Base-by-base conservation (phyloP, 2,113 vertebrate genomes). In the Phalacrocorax pelagicus region DNA sequence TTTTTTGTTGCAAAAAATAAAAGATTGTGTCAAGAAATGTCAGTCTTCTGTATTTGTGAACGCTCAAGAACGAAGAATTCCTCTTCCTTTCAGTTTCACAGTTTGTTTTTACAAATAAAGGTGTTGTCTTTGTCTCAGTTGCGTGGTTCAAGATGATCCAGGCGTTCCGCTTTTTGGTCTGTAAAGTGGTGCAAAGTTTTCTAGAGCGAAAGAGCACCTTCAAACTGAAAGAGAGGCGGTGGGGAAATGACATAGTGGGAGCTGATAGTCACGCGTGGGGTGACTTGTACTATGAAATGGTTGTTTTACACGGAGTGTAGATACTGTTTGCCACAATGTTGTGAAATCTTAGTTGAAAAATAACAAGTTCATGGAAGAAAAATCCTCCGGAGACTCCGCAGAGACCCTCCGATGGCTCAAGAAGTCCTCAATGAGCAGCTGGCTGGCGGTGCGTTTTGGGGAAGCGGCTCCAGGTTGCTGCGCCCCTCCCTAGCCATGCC, bases 221-320 rank as follows among this genome's bases (percentile, higher is more conserved):
- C 17, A 4, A 5, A 17, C 23, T 11, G 22, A 3, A 7, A 9
- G 52, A 42, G 34, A 4, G 27, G 13, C 0, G 15, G 1, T n/a
- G 72, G 61, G 59, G 71, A 44, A 23, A 1, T 3, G 65, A 3
- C 2, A 1, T 0, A 4, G 44, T 1, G 27, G 77, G 8, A 58
- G 2, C 1, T 1, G 40, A 4, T 29, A 5, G 20, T 21, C 20
- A 3, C 0, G 21, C 2, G 15, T 15, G 38, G 21, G 14, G 3
- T 15, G 58, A 15, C 18, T 40, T 12, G 34, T 1, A 0, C 57
- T 18, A 22, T 47, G 65, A 47, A 42, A 11, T 4, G n/a, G 21
- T 7, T 6, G 49, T 14, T 32, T 46, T 46, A 22, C 17, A 2
- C 22, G 5, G 30, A 32, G 11, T 5, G 1, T 5, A 8, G 81